A percentile compares a stretch with the other conserved stretches of the same genome.
phyloP scores from a whole-genome alignment of 1,140 invertebrate genomes.

The Ericerus pela region DNA sequence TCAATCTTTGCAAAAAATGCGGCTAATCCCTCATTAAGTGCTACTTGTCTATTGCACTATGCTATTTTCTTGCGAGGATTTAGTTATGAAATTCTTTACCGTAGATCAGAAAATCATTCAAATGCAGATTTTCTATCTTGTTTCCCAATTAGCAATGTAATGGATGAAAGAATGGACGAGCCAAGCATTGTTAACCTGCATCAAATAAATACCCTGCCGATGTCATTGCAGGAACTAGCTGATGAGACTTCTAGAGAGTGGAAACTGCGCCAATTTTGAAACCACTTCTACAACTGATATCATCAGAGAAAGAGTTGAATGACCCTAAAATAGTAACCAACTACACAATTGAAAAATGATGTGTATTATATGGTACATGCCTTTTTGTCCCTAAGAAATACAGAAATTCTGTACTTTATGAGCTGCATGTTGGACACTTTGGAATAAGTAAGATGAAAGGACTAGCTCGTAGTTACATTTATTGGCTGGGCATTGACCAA shows the following conservation, averaged over 20 bases:
- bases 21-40: constrained; percentile 23
- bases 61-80: constrained; percentile 28
- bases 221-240: background rate
- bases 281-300: background rate
- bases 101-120: constrained; percentile 21
- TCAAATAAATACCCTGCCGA: background rate
- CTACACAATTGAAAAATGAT: background rate
- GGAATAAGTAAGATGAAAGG: constrained; percentile 19
- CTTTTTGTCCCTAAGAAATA: background rate
- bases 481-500: constrained; percentile 23
- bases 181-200: background rate
- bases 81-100: constrained; percentile 28
- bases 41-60: constrained; percentile 27
- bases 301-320: background rate
- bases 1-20: constrained; percentile 32
- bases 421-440: constrained; percentile 14
- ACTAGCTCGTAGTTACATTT: constrained; percentile 16
- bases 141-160: constrained; percentile 11
- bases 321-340: background rate
- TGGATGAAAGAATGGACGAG: background rate
- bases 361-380: background rate
- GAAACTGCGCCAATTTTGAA: background rate
- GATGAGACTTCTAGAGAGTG: too few relatives aligned
- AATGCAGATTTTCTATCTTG: constrained; percentile 27
- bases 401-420: background rate